Percentiles rank a stretch among this genome's conserved stretches.
Evolutionary conservation across 2,797 vertebrate genomes (phyloP).

Genomic region (Spizella passerina): DNA sequence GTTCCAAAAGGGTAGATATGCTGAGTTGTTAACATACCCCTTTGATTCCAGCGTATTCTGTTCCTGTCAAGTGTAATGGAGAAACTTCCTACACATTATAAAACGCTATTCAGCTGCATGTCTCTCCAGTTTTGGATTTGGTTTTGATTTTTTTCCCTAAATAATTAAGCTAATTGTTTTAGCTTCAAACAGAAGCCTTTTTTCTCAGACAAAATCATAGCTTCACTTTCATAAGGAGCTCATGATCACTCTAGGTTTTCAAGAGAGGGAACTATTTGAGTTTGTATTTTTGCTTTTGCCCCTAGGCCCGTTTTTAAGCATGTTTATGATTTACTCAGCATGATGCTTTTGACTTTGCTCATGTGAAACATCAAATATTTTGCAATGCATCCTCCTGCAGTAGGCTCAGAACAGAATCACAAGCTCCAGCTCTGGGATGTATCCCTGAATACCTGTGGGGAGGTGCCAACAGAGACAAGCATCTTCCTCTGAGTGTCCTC

Average conservation of each 20-base stretch:
- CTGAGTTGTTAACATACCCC: constrained; percentile 46
- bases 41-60: constrained; percentile 18
- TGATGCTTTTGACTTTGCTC: neutral
- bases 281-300: neutral
- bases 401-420: neutral
- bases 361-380: neutral
- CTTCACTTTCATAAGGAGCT: neutral
- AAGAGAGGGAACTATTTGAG: neutral
- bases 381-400: neutral
- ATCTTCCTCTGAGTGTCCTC: neutral
- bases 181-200: neutral
- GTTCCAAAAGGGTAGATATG: constrained; percentile 42
- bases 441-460: neutral
- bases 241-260: neutral
- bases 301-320: neutral
- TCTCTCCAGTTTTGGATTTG: neutral
- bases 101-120: neutral
- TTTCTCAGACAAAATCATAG: neutral
- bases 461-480: neutral
- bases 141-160: neutral
- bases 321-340: neutral
- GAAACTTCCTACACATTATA: neutral
- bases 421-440: neutral
- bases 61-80: constrained; percentile 22
- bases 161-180: neutral